Conservation (phyloP, 2,113 vertebrate species). For the Nibea albiflora region DNA sequence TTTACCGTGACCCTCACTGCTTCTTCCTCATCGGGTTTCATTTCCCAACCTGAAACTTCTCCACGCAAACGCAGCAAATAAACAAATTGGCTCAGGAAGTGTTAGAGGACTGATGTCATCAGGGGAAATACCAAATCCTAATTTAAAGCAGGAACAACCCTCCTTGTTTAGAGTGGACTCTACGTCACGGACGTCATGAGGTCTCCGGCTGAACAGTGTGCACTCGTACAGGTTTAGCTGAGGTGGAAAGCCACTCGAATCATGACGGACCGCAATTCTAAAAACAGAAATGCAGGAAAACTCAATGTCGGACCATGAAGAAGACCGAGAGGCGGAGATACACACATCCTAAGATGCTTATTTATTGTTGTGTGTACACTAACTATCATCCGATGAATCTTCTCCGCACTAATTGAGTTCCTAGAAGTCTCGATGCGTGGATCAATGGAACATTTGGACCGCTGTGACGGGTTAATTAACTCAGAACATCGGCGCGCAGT, state of each 20-base stretch:
- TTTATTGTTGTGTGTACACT: no score
- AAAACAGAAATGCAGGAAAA: no score
- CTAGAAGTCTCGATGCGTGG: no score
- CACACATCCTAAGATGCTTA: no score
- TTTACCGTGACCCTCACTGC: neutral
- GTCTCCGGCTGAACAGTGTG: neutral
- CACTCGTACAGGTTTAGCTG: neutral
- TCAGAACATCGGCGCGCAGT: neutral
- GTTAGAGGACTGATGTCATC: neutral
- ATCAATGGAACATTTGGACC: no score
- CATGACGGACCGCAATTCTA: neutral
- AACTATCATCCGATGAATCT: neutral
- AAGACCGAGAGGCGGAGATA: no score
- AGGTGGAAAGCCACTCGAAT: neutral
- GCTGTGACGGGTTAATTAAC: slow-evolving; percentile 5
- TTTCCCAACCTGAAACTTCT: neutral
- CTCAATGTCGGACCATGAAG: no score
- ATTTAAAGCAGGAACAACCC: slow-evolving; percentile 15
- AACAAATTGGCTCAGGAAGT: neutral
- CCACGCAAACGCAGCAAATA: neutral
- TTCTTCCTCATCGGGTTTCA: neutral
- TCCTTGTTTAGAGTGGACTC: neutral
- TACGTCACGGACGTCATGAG: slow-evolving; percentile 15
- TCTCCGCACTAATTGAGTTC: neutral
- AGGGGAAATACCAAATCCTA: neutral